Conservation (phyloP, 2,797 vertebrate genomes). For the Eulemur mongoz region DNA sequence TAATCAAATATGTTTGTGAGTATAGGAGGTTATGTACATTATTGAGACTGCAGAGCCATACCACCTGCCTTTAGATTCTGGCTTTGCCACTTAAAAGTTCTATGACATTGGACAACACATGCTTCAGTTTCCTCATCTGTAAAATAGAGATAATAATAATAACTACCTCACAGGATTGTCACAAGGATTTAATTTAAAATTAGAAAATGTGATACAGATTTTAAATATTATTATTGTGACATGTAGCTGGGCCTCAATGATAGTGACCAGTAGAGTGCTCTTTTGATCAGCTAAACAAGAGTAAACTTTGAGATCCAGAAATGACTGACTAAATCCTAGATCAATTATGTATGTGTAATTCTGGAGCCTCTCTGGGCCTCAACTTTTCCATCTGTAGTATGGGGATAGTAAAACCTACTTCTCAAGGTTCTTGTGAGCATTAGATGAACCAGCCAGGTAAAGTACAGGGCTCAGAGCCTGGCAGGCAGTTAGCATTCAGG, state of each 20-base stretch:
- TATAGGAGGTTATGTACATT: not conserved
- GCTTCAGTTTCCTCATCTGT: not conserved
- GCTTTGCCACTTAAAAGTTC: conserved; percentile 2
- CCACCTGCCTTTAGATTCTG: not conserved
- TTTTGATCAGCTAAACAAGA: not conserved
- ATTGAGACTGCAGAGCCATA: not conserved
- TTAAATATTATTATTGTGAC: not conserved
- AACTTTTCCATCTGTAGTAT: not conserved
- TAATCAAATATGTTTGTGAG: not conserved
- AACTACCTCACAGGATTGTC: not conserved
- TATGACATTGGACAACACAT: not conserved
- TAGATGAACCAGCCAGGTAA: not conserved
- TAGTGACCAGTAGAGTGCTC: not conserved
- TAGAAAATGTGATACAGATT: not conserved
- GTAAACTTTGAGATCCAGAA: not conserved
- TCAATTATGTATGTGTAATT: not conserved
- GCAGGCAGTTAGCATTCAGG: not conserved
- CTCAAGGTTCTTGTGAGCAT: not conserved
- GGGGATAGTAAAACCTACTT: not conserved
- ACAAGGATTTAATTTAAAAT: not conserved
- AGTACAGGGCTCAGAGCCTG: not conserved
- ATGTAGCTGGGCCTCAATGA: not conserved
- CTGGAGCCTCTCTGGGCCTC: not conserved
- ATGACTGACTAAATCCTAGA: not conserved
- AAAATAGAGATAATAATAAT: conserved; percentile 25